Base-by-base conservation (phyloP, 2,888 invertebrate genomes). In the Leptinotarsa peninsularis region DNA sequence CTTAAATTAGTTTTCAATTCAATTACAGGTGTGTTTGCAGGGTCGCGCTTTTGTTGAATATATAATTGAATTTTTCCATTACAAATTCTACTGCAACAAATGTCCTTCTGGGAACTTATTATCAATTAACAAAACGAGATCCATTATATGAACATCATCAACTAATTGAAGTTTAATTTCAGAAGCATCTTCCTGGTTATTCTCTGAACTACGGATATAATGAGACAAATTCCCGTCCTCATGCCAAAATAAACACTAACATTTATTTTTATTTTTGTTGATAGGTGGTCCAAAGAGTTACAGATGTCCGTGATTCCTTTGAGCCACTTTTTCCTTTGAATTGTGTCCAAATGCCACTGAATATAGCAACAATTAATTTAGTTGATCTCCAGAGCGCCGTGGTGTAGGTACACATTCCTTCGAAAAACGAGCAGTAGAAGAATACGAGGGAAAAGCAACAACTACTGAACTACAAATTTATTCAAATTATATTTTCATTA, bases 251-350 rank as follows among this genome's bases (percentile, higher is more conserved):
- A 76, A 76, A 76, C 76, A 74, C 66, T 18, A 67, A 60, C 71
- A 74, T 74, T 10, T 74, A 75, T 72, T 75, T 79, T 76, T 76
- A 75, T 74, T 79, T 79, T 68, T 73, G 77, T 76, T 72, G 66
- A 73, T 79, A 77, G 79, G 79, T 79, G 79, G 79, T 79, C 79
- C 73, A 56, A 60, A 56, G 54, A 67, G 74, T 70, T 71, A 67
- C 77, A 77, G 76, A 76, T 79, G 77, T 76, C 71, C 63, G 69
- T 69, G 74, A 74, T 73, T 73, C 72, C 75, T 74, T 74, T 79
- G 76, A 74, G 63, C 75, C 63, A 75, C 66, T 74, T 74, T 75
- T 76, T 76, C 75, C 58, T 77, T 77, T 76, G 73, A 74, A 68
- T 67, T 76, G 75, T 74, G 71, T 75, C 72, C 74, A 77, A 75